Evolutionary conservation across 2,797 vertebrate species (phyloP).

Genomic region (Mormyrops boulengeri): DNA sequence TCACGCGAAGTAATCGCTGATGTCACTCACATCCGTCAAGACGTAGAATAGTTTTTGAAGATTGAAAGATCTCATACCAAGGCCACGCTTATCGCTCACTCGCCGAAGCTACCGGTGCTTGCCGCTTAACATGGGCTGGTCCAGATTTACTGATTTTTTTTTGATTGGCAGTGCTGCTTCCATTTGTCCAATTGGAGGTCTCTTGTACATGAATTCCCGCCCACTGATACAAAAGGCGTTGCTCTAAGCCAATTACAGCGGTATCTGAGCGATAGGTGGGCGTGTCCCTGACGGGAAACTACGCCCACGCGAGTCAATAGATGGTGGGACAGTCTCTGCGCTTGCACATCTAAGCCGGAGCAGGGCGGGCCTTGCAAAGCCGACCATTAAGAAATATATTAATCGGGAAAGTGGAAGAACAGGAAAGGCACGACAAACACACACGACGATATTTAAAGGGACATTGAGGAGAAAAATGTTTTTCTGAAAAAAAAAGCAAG

Average conservation of each 20-base stretch:
- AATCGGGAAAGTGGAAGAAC: conserved; percentile 26
- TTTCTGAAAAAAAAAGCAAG: conserved; percentile 17
- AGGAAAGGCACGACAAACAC: background rate
- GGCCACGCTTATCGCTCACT: background rate
- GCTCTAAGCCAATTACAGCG: background rate
- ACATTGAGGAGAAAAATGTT: background rate
- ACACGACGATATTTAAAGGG: conserved; percentile 17
- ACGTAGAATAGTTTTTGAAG: background rate
- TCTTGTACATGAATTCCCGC: background rate
- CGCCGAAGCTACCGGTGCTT: background rate
- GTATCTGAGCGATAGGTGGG: conserved; percentile 4
- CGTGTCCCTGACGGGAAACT: conserved; percentile 23
- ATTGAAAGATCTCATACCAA: background rate
- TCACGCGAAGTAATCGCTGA: background rate
- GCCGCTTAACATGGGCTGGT: background rate
- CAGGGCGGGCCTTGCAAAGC: conserved; percentile 47
- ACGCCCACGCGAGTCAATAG: conserved; percentile 23
- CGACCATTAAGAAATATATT: conserved; percentile 64
- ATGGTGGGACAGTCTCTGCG: background rate
- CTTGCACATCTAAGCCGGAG: conserved; percentile 29
- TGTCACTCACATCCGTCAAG: background rate
- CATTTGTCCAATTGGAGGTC: conserved; percentile 2
- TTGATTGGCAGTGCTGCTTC: conserved; percentile 13
- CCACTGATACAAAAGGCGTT: background rate
- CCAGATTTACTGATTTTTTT: background rate